Conservation (phyloP, 92 coral and sea anemone genomes). For the Micromussa lordhowensis region DNA sequence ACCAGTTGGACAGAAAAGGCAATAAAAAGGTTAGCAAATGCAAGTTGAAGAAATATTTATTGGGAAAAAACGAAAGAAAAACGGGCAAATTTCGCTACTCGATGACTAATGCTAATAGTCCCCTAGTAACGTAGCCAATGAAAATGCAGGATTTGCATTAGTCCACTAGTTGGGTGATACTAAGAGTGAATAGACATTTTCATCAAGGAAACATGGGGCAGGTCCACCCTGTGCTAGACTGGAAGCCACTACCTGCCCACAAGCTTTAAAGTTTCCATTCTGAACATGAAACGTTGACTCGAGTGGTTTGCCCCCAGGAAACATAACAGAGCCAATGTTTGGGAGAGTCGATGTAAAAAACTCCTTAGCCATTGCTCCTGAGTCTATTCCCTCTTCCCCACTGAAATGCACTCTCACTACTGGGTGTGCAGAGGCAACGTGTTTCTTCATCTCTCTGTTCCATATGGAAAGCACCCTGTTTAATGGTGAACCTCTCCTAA, state of each 20-base stretch:
- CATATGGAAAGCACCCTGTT: no score
- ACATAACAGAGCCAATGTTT: conserved; percentile 46
- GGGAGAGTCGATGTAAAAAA: conserved; percentile 54
- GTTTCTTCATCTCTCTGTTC: conserved; percentile 5
- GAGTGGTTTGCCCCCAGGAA: conserved; percentile 64
- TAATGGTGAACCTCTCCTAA: no score
- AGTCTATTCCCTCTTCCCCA: conserved; percentile 44
- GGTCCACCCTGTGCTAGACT: no score
- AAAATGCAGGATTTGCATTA: conserved; percentile 46
- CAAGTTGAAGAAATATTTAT: no score
- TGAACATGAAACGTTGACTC: conserved; percentile 62
- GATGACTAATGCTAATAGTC: conserved; percentile 50
- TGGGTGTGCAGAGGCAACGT: not conserved
- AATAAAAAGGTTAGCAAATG: no score
- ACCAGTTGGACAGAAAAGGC: no score
- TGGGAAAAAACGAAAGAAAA: no score
- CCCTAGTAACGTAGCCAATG: conserved; percentile 66
- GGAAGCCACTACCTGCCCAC: conserved; percentile 67
- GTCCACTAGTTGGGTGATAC: no score
- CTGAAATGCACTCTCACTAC: conserved; percentile 8
- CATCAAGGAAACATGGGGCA: no score
- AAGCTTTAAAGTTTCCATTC: conserved; percentile 68
- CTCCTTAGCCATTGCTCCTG: conserved; percentile 72
- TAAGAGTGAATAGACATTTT: no score
- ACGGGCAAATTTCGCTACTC: no score